A percentile compares a stretch with the other conserved stretches of the same genome.
phyloP scores from a whole-genome alignment of 1,140 invertebrate genomes.

The Philotrypesis tridentata region DNA sequence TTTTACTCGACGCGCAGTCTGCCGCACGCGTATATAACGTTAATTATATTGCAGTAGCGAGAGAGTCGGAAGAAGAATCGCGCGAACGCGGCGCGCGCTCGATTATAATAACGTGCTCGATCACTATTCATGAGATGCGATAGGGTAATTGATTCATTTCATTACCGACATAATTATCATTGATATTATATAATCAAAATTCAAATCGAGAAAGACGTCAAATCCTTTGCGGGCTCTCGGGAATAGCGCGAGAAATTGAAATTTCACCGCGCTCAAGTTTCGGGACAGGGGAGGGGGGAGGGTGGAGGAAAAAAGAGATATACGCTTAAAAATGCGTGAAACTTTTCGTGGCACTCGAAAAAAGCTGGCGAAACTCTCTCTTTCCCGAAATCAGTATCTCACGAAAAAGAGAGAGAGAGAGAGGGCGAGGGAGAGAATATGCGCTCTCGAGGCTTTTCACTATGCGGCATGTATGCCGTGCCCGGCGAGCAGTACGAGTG shows the following conservation, averaged over 20 bases:
- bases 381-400: neutral
- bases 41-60: neutral
- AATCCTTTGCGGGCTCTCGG: neutral
- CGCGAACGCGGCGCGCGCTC: too few relatives aligned
- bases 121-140: too few relatives aligned
- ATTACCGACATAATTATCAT: too few relatives aligned
- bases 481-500: neutral
- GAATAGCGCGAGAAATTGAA: neutral
- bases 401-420: neutral
- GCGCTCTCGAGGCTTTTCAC: neutral
- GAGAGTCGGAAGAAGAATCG: too few relatives aligned
- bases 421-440: too few relatives aligned
- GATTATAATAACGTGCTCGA: too few relatives aligned
- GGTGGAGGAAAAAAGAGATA: neutral
- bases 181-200: too few relatives aligned
- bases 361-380: neutral
- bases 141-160: too few relatives aligned
- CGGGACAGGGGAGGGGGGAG: too few relatives aligned
- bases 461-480: neutral
- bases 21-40: neutral
- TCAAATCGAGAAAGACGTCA: neutral
- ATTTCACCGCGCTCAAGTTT: neutral
- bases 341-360: neutral
- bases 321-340: neutral
- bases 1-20: too few relatives aligned